A percentile compares a stretch with the other conserved stretches of the same genome.
Evolutionary conservation across 2,888 invertebrate genomes (phyloP).

Genomic region (Cheilosia vernalis): DNA sequence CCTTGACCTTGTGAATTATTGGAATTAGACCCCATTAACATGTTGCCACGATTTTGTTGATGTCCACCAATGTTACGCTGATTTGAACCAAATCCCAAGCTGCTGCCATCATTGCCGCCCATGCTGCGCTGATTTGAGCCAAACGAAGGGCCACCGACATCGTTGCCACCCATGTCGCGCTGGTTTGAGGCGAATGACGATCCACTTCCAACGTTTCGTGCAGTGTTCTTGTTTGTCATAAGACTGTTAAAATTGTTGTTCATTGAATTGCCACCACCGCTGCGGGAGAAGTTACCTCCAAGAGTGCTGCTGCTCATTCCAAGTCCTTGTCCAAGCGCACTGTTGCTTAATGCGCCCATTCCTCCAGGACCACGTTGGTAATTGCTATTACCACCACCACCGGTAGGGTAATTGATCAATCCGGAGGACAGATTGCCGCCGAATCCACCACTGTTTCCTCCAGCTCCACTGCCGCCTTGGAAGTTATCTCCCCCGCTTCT

Average conservation of each 20-base stretch:
- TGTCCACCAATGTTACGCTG: slow-evolving; percentile 11
- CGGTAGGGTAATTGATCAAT: slow-evolving; percentile 29
- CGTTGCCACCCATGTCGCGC: not conserved
- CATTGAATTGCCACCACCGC: not conserved
- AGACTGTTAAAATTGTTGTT: slow-evolving; percentile 21
- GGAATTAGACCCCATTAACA: slow-evolving; percentile 17
- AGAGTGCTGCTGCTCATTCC: not conserved
- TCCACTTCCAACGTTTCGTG: slow-evolving; percentile 10
- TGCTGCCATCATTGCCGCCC: not conserved
- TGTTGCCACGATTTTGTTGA: slow-evolving; percentile 14
- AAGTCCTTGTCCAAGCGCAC: not conserved
- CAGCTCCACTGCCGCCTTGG: slow-evolving; percentile 1
- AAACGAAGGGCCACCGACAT: not conserved
- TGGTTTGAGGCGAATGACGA: slow-evolving; percentile 1
- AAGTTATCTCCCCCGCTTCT: slow-evolving; percentile 15
- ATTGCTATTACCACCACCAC: not conserved
- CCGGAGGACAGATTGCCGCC: slow-evolving; percentile 17
- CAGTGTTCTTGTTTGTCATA: slow-evolving; percentile 14
- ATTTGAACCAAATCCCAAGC: slow-evolving; percentile 13
- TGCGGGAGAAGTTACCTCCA: slow-evolving; percentile 30
- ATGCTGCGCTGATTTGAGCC: slow-evolving; percentile 1
- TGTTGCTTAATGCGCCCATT: slow-evolving; percentile 12
- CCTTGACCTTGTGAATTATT: slow-evolving; percentile 33
- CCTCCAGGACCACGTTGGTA: slow-evolving; percentile 31
- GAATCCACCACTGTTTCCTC: slow-evolving; percentile 26